These are phyloP conservation scores for Dasysyrphus tricinctus DNA, from an alignment of 2,888 invertebrate genomes.

Conservation along the genomic window DNA sequence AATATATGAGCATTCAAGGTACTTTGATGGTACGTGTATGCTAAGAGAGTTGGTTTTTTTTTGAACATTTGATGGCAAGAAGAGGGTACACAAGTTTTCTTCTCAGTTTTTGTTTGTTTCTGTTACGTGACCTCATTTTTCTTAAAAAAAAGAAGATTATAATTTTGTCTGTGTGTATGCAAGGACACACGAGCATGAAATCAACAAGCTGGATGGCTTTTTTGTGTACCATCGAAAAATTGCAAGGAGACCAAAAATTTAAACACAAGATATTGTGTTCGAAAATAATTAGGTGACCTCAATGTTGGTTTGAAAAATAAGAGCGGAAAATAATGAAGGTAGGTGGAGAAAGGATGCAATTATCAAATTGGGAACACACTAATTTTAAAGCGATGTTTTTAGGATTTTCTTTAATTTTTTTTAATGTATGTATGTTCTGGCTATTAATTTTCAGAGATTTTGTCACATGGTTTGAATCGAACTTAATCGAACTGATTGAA, in stretches of 20 bases:
- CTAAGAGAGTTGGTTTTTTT: conserved; percentile 47
- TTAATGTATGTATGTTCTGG: background rate
- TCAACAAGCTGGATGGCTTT: conserved; percentile 63
- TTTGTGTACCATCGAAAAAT: conserved; percentile 35
- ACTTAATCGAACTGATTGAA: no score
- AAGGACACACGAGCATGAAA: conserved; percentile 62
- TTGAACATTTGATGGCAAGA: conserved; percentile 60
- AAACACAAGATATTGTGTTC: background rate
- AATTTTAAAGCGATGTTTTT: background rate
- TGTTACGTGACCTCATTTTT: conserved; percentile 71
- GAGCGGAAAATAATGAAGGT: background rate
- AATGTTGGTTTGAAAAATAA: conserved; percentile 15
- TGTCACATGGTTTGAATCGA: no score
- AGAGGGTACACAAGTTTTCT: conserved; percentile 55
- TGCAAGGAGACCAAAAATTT: background rate
- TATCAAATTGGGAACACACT: conserved; percentile 11
- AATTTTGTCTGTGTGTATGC: conserved; percentile 54
- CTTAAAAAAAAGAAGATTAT: conserved; percentile 46
- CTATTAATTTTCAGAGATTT: no score
- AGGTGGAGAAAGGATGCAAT: conserved; percentile 6
- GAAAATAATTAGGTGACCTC: conserved; percentile 33
- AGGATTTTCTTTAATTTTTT: no score
- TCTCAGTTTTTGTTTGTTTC: conserved; percentile 4
- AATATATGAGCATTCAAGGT: conserved; percentile 53
- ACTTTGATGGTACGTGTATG: conserved; percentile 37